phyloP scores from a whole-genome alignment of 2,797 vertebrate species.

The Yasuhikotakia modesta region DNA sequence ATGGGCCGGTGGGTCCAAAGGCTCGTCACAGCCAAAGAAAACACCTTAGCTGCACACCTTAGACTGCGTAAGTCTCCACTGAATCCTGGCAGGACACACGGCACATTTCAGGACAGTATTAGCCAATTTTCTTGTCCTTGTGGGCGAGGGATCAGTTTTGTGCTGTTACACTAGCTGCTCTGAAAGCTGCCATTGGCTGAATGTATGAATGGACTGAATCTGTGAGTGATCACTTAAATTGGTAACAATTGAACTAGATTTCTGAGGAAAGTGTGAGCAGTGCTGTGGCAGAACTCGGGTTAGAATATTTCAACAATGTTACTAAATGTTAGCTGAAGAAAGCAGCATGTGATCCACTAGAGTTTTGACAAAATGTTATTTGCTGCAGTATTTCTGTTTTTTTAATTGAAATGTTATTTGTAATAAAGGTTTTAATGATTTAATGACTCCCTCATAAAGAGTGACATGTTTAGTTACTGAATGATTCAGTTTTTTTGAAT shows the following conservation, averaged over 20 bases:
- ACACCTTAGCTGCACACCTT: constrained; percentile 22
- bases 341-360: no score
- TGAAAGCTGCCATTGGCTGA: neutral
- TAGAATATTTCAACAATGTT: no score
- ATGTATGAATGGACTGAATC: neutral
- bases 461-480: no score
- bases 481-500: no score
- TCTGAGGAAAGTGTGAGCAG: no score
- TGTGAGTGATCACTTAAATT: neutral
- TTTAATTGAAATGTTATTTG: no score
- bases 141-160: constrained; percentile 5
- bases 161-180: neutral
- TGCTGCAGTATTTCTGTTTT: no score
- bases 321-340: no score
- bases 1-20: constrained; percentile 7
- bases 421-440: no score
- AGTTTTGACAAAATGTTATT: no score
- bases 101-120: neutral
- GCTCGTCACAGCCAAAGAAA: constrained; percentile 4
- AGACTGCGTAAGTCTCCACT: constrained; percentile 20
- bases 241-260: neutral
- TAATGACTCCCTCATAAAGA: no score
- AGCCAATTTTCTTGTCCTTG: constrained; percentile 1
- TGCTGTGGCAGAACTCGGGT: no score
- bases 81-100: constrained; percentile 16